Base-by-base conservation (phyloP, 2,888 invertebrate species). In the Philonicus albiceps region DNA sequence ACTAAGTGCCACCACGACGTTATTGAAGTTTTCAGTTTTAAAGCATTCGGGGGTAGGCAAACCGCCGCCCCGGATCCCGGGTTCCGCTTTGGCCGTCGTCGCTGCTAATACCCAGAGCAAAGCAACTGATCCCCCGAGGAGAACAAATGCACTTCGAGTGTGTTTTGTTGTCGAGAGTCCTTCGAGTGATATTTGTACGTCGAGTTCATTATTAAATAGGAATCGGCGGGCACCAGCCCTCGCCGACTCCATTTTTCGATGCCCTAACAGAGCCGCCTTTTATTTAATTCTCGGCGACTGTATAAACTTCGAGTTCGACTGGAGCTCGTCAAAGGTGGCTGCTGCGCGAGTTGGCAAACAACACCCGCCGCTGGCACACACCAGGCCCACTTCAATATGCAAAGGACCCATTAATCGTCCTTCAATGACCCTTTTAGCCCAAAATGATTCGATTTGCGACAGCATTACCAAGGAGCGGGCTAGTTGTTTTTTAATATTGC, bases 171-270 rank as follows among this genome's bases (percentile, higher is more conserved):
- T 86, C 75, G 34, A 86, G 86, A 19, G 53, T 30, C 34, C 78
- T 78, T 22, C 49, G 37, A 85, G 55, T 86, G 86, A 75, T 86
- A 86, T 86, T 86, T 86, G 75, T 75, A 86, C 86, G 86, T 86
- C 86, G 88, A 88, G 87, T 88, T 88, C 86, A 88, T 88, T 88
- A 88, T 87, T 87, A 87, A 88, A 87, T 87, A 87, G 87, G 85
- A 87, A 86, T 87, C 74, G 55, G 22, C 27, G 16, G 43, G 31
- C 22, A 34, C 27, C 16, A 53, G 53, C 16, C 49, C 30, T n/a
- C 2, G 78, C 16, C 16, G 81, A 73, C n/a, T 85, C 43, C 73
- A 73, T 83, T 83, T 55, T 31, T 40, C 4, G 37, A 34, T 55
- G 30, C 55, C 31, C 55, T 11, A 7, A 13, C 31, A 31, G 16